Percentiles rank a stretch among this genome's conserved stretches.
Evolutionary conservation across 2,797 vertebrate genomes (phyloP).

Genomic region (Tauraco hartlaubi): DNA sequence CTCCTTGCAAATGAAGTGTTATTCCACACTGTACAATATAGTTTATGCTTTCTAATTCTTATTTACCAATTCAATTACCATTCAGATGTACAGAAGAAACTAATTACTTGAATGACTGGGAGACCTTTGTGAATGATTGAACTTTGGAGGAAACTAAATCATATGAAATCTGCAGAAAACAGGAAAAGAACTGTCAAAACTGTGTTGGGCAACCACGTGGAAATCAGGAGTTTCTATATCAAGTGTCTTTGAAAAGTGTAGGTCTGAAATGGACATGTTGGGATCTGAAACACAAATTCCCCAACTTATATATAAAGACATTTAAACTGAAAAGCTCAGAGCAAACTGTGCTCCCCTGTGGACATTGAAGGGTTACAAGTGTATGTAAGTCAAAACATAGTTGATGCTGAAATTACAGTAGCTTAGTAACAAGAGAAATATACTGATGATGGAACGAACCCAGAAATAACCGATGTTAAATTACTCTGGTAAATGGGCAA

Average conservation of each 20-base stretch:
- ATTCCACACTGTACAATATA: background rate
- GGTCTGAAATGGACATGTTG: background rate
- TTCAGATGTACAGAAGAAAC: background rate
- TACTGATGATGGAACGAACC: constrained; percentile 34
- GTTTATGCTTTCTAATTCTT: background rate
- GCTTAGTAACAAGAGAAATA: constrained; percentile 42
- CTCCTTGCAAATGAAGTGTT: background rate
- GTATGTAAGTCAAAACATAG: constrained; percentile 37
- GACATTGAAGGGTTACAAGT: constrained; percentile 13
- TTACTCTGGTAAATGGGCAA: constrained; percentile 40
- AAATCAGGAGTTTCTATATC: background rate
- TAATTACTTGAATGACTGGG: background rate
- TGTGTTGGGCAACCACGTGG: background rate
- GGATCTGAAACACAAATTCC: background rate
- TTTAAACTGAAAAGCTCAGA: background rate
- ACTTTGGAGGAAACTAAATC: background rate
- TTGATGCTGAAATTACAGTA: constrained; percentile 39
- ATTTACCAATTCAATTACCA: background rate
- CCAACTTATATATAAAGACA: background rate
- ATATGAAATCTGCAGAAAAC: background rate
- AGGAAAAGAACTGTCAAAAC: background rate
- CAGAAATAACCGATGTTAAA: constrained; percentile 59
- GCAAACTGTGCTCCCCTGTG: background rate
- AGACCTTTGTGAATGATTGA: background rate
- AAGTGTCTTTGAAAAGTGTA: background rate